Conservation (phyloP, 2,888 invertebrate genomes). For the Teleogryllus oceanicus region DNA sequence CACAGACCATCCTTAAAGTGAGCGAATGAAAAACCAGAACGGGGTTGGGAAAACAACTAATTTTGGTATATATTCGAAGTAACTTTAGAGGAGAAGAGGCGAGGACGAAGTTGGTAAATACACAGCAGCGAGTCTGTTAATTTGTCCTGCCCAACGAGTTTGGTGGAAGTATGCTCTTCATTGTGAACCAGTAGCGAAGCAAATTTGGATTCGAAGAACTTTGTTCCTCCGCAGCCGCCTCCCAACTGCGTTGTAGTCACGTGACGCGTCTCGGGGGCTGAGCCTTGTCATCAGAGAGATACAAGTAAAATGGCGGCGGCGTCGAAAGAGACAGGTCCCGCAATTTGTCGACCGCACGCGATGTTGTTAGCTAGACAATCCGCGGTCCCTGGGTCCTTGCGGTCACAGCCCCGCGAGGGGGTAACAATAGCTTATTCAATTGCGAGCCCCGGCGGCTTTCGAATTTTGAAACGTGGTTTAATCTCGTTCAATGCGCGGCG, state of each 20-base stretch:
- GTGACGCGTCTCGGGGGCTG: neutral
- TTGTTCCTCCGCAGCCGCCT: neutral
- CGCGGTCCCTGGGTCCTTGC: neutral
- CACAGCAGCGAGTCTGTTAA: neutral
- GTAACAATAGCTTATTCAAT: neutral
- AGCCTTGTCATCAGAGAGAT: neutral
- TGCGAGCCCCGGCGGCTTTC: neutral
- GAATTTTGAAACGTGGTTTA: conserved; percentile 3
- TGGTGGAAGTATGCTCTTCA: neutral
- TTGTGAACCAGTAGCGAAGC: neutral
- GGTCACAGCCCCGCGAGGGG: neutral
- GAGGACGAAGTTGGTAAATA: neutral
- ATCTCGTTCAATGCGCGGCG: neutral
- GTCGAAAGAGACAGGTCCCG: neutral
- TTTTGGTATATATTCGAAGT: neutral
- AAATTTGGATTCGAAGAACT: neutral
- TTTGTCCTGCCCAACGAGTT: neutral
- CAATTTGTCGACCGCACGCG: neutral
- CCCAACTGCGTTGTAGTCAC: neutral
- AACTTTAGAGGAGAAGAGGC: conserved; percentile 3
- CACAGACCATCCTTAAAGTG: neutral
- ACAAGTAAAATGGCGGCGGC: neutral
- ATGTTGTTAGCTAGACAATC: neutral
- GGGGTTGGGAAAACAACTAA: neutral
- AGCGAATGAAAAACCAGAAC: neutral